A percentile compares a stretch with the other conserved stretches of the same genome.
phyloP scores from a whole-genome alignment of 2,797 vertebrate species.

The Mormyrus hasselquistii region DNA sequence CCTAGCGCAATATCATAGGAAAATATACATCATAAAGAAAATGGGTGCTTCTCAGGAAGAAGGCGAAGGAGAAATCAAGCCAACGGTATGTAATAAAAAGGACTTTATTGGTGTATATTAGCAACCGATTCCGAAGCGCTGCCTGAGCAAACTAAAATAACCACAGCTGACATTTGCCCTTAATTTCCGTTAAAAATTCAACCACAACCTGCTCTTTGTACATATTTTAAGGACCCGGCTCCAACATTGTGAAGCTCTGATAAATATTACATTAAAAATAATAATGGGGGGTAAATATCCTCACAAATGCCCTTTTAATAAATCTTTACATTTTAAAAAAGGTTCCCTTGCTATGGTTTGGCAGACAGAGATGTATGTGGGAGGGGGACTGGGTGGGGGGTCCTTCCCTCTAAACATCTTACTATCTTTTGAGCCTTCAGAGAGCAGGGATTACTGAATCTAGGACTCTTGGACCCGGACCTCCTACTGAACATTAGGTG shows the following conservation, averaged over 20 bases:
- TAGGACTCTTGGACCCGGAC: not conserved
- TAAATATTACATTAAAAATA: not conserved
- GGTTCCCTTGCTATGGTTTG: not conserved
- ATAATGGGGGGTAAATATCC: not conserved
- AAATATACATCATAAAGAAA: not conserved
- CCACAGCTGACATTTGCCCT: not conserved
- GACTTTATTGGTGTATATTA: not conserved
- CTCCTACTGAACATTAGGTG: not conserved
- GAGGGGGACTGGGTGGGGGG: not conserved
- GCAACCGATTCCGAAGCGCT: not conserved
- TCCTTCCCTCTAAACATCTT: not conserved
- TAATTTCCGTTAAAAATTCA: not conserved
- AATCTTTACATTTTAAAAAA: not conserved
- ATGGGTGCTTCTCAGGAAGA: not conserved
- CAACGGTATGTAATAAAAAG: not conserved
- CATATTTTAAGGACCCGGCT: not conserved
- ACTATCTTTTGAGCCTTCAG: not conserved
- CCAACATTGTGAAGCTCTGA: not conserved
- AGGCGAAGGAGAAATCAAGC: not conserved
- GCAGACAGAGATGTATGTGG: not conserved
- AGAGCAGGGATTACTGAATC: not conserved
- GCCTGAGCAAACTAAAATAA: not conserved
- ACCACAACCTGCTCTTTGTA: not conserved
- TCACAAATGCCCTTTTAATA: not conserved
- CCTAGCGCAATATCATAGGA: not conserved